Conservation (phyloP, 2,888 invertebrate genomes). For the Ennomos quercinarius region DNA sequence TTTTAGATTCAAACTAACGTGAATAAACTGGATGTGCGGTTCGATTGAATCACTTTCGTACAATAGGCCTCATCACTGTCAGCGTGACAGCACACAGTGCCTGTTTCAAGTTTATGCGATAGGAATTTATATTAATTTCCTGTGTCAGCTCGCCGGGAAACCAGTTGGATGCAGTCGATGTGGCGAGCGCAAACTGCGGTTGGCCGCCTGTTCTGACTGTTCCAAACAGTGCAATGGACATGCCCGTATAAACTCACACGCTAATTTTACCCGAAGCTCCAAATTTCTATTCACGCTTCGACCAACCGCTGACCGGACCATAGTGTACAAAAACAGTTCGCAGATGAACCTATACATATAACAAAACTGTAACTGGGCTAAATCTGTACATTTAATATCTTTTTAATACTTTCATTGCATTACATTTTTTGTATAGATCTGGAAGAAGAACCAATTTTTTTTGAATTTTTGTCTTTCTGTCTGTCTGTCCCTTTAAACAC, state of each 20-base stretch:
- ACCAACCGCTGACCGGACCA: constrained; percentile 37
- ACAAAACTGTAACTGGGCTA: no score
- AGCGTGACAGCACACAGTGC: constrained; percentile 62
- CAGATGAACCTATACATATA: no score
- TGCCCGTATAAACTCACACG: constrained; percentile 71
- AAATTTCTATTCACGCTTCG: constrained; percentile 65
- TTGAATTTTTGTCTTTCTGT: no score
- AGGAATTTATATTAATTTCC: constrained; percentile 84
- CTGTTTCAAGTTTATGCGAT: constrained; percentile 73
- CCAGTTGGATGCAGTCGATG: constrained; percentile 75
- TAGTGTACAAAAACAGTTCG: constrained; percentile 36
- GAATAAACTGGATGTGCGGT: constrained; percentile 65
- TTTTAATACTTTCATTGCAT: no score
- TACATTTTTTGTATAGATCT: no score
- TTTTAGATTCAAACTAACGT: constrained; percentile 64
- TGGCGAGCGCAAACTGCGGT: constrained; percentile 73
- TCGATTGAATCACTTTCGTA: constrained; percentile 72
- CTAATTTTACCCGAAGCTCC: constrained; percentile 70
- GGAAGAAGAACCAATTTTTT: no score
- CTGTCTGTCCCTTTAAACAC: no score
- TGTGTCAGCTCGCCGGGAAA: constrained; percentile 67
- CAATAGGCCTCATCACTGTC: constrained; percentile 77
- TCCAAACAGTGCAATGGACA: constrained; percentile 75
- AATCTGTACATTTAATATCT: no score
- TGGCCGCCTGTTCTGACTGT: constrained; percentile 67